These are phyloP conservation scores for Tragulus kanchil DNA, from an alignment of 2,113 vertebrate species.

Conservation along the genomic window DNA sequence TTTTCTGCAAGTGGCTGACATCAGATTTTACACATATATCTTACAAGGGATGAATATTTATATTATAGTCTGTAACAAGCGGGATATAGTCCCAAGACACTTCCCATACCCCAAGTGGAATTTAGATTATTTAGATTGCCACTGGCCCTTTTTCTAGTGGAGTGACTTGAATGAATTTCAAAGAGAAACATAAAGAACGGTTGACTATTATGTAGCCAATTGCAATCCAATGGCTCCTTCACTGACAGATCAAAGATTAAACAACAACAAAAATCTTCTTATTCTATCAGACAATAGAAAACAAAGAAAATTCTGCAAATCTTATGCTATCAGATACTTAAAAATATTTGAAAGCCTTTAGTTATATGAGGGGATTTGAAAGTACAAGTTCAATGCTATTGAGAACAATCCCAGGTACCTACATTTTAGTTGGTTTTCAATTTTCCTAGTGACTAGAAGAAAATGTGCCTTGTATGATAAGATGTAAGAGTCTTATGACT, in stretches of 20 bases:
- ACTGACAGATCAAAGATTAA: not conserved
- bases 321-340: not conserved
- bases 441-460: not conserved
- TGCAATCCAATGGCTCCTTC: not conserved
- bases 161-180: not conserved
- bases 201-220: not conserved
- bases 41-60: slow-evolving; percentile 41
- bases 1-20: not conserved
- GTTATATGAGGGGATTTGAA: not conserved
- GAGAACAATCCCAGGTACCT: not conserved
- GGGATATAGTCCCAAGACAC: slow-evolving; percentile 30
- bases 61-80: not conserved
- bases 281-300: not conserved
- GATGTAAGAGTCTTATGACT: not conserved
- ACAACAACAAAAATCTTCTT: not conserved
- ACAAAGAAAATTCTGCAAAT: not conserved
- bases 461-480: not conserved
- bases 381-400: not conserved
- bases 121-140: not conserved
- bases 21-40: not conserved
- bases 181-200: not conserved
- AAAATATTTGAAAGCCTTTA: not conserved
- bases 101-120: not conserved
- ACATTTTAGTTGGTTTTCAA: not conserved
- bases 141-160: not conserved